Percentiles rank a stretch among this genome's conserved stretches.
phyloP scores from a whole-genome alignment of 2,113 vertebrate species.

The Pica pica region DNA sequence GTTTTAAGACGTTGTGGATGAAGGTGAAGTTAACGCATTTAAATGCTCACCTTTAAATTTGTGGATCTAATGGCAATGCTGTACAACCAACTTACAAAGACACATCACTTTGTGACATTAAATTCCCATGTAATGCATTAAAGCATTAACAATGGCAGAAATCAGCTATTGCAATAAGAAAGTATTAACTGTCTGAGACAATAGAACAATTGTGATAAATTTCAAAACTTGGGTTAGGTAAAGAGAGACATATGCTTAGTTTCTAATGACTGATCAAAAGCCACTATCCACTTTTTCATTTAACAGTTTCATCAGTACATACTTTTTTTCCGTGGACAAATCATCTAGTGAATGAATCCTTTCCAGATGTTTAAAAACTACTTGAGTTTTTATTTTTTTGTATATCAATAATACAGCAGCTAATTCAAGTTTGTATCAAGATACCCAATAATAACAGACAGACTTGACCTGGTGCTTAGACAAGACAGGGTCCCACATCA shows the following conservation, averaged over 20 bases:
- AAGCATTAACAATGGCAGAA: neutral
- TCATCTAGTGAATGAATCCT: neutral
- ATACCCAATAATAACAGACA: neutral
- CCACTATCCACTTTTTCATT: neutral
- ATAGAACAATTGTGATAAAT: neutral
- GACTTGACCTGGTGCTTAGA: neutral
- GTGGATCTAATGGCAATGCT: neutral
- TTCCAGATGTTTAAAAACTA: neutral
- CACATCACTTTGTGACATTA: neutral
- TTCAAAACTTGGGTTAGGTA: neutral
- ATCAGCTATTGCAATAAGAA: accelerated
- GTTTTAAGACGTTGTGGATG: neutral
- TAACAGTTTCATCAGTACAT: neutral
- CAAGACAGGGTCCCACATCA: neutral
- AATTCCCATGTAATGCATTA: neutral
- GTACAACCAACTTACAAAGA: neutral
- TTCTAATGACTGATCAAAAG: neutral
- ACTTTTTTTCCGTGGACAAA: neutral
- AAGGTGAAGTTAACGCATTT: neutral
- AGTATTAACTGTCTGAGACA: neutral
- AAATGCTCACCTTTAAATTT: neutral
- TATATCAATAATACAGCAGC: neutral
- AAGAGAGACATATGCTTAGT: accelerated
- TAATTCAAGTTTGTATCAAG: neutral
- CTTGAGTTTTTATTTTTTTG: neutral